Percentiles rank a stretch among this genome's conserved stretches.
These are phyloP conservation scores for Phrynocephalus versicolor DNA, from an alignment of 2,113 vertebrate genomes.

Conservation along the genomic window DNA sequence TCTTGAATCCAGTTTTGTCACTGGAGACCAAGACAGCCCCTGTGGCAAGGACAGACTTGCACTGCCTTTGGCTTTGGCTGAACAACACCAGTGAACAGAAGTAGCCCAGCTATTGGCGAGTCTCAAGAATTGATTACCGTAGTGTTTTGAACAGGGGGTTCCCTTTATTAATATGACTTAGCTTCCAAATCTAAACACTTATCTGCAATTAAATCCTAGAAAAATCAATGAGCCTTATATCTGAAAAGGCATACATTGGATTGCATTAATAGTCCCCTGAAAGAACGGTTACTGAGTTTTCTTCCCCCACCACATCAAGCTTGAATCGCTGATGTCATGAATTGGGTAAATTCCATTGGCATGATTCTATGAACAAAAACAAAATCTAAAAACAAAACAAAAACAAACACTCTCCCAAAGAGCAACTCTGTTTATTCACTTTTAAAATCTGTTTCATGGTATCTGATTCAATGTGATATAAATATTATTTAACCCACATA, in stretches of 20 bases:
- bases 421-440: background rate
- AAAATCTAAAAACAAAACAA: too few relatives aligned
- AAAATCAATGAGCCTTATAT: too few relatives aligned
- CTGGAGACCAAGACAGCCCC: background rate
- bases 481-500: background rate
- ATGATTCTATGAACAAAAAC: background rate
- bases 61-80: background rate
- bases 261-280: too few relatives aligned
- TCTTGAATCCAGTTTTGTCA: background rate
- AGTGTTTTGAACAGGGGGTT: too few relatives aligned
- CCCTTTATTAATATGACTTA: too few relatives aligned
- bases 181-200: too few relatives aligned
- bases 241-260: too few relatives aligned
- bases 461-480: background rate
- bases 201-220: too few relatives aligned
- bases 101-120: background rate
- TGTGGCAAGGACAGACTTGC: background rate
- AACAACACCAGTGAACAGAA: background rate
- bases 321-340: background rate
- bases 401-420: too few relatives aligned
- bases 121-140: background rate
- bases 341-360: background rate
- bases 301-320: background rate
- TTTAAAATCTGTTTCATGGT: background rate
- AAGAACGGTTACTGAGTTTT: background rate